phyloP scores from a whole-genome alignment of 2,888 invertebrate species.

The Escarpia spicata region DNA sequence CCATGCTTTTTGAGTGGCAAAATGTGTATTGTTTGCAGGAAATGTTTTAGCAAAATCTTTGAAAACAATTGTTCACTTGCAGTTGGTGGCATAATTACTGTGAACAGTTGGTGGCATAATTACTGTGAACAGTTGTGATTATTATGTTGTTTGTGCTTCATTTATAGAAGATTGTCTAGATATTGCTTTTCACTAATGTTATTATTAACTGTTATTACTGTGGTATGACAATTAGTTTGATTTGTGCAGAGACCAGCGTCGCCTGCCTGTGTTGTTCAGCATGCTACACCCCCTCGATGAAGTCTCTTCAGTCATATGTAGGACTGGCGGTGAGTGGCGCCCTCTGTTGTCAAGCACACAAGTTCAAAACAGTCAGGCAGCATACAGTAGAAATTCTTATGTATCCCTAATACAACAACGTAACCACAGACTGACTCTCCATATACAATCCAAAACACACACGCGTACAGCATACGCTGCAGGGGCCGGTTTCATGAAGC shows the following conservation, averaged over 20 bases:
- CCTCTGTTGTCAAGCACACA: background rate
- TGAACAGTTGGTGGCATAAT: background rate
- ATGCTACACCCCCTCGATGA: conserved; percentile 91
- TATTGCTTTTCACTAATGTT: background rate
- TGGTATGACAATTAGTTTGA: conserved; percentile 3
- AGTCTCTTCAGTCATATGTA: conserved; percentile 78
- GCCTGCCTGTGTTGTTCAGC: conserved; percentile 83
- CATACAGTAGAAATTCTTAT: too few relatives aligned
- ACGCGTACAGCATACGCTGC: too few relatives aligned
- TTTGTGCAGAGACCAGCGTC: conserved; percentile 25
- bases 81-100: background rate
- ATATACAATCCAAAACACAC: too few relatives aligned
- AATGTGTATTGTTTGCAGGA: background rate
- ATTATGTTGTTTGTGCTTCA: background rate
- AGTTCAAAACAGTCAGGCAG: background rate
- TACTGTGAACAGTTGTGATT: too few relatives aligned
- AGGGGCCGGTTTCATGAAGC: too few relatives aligned
- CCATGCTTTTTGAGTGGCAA: background rate
- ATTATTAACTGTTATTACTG: background rate
- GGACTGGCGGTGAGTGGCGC: conserved; percentile 44
- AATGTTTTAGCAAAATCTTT: background rate
- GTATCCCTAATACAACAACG: too few relatives aligned
- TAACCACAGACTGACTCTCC: too few relatives aligned
- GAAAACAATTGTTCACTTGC: background rate
- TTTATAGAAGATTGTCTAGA: background rate